These are phyloP conservation scores for Phengaris alcon DNA, from an alignment of 2,888 invertebrate species.

Conservation along the genomic window DNA sequence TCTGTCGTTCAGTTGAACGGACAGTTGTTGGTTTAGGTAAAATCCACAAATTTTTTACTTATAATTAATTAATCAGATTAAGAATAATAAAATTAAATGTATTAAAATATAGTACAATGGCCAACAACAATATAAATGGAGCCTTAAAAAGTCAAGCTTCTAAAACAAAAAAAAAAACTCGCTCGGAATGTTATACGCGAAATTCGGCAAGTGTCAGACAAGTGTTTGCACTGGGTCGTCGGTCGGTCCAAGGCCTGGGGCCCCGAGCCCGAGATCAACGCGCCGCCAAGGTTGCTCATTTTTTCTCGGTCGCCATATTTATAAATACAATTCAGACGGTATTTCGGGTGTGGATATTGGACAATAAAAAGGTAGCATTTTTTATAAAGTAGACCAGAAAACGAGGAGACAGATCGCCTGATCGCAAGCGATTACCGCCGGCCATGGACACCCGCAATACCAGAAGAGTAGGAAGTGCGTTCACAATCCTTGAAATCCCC, in stretches of 20 bases:
- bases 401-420: too few relatives aligned
- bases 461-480: too few relatives aligned
- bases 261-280: slow-evolving; percentile 47
- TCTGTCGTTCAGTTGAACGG: too few relatives aligned
- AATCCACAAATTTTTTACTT: too few relatives aligned
- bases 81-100: too few relatives aligned
- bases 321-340: slow-evolving; percentile 25
- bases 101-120: background rate
- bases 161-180: background rate
- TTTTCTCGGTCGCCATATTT: slow-evolving; percentile 36
- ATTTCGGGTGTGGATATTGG: background rate
- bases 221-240: slow-evolving; percentile 73
- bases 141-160: background rate
- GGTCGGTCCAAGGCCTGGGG: slow-evolving; percentile 67
- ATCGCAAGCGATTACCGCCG: too few relatives aligned
- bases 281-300: slow-evolving; percentile 37
- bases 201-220: slow-evolving; percentile 62
- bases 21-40: too few relatives aligned
- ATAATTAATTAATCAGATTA: too few relatives aligned
- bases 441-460: too few relatives aligned
- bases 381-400: background rate
- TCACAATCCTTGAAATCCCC: too few relatives aligned
- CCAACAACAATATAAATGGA: background rate
- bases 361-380: background rate
- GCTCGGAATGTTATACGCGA: slow-evolving; percentile 19